These are phyloP conservation scores for Cebidichthys violaceus DNA, from an alignment of 2,113 vertebrate species.

Conservation along the genomic window DNA sequence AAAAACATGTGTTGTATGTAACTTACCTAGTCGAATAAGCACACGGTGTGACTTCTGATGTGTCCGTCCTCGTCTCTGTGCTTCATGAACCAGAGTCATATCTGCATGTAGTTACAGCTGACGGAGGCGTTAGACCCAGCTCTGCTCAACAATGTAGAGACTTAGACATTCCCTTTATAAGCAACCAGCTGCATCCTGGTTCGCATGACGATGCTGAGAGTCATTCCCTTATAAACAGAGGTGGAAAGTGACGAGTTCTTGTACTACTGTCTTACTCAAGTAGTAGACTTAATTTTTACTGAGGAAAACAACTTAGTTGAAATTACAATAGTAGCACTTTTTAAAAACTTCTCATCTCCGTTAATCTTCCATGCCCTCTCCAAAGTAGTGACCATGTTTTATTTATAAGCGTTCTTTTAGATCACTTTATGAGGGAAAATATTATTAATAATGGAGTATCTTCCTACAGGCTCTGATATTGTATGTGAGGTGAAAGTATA, in stretches of 20 bases:
- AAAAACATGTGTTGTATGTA: constrained; percentile 45
- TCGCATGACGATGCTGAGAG: constrained; percentile 24
- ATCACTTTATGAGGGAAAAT: background rate
- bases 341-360: background rate
- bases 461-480: background rate
- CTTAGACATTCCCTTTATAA: constrained; percentile 53
- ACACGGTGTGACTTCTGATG: constrained; percentile 54
- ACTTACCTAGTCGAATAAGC: constrained; percentile 59
- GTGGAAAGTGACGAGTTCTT: constrained; percentile 40
- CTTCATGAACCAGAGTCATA: constrained; percentile 30
- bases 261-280: constrained; percentile 8
- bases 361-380: background rate
- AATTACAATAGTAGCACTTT: background rate
- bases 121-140: constrained; percentile 25
- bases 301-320: background rate
- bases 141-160: constrained; percentile 38
- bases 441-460: background rate
- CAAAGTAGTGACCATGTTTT: background rate
- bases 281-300: background rate
- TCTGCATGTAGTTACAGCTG: constrained; percentile 57
- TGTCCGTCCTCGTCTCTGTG: constrained; percentile 45
- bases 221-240: constrained; percentile 31
- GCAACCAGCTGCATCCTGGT: constrained; percentile 38
- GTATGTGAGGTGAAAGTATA: background rate
- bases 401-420: background rate